phyloP scores from a whole-genome alignment of 2,113 vertebrate species.

The Poeciliopsis prolifica region DNA sequence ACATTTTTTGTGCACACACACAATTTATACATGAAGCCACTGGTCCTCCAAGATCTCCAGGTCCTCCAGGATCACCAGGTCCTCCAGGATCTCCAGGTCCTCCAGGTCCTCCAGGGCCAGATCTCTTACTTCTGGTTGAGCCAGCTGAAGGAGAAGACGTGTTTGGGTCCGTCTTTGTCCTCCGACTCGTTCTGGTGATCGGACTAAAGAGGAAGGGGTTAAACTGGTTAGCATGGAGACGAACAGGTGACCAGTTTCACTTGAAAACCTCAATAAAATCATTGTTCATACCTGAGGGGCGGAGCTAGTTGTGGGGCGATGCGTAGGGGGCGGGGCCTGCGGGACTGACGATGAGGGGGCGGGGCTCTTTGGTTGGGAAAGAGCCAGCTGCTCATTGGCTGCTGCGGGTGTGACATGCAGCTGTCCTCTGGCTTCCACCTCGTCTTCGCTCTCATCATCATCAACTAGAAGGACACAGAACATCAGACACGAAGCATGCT shows the following conservation, averaged over 20 bases:
- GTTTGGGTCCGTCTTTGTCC: constrained; percentile 78
- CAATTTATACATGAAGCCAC: too few relatives aligned
- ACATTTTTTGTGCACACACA: too few relatives aligned
- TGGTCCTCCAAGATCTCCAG: too few relatives aligned
- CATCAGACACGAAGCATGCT: neutral
- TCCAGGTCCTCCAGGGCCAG: neutral
- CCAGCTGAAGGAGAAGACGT: constrained; percentile 98
- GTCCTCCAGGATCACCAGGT: too few relatives aligned
- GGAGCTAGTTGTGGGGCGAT: neutral
- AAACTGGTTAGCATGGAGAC: neutral
- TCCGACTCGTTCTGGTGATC: constrained; percentile 63
- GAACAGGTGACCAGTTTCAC: neutral
- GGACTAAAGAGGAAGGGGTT: constrained; percentile 53
- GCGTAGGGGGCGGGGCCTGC: neutral
- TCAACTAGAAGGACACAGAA: constrained; percentile 40
- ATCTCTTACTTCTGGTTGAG: constrained; percentile 86
- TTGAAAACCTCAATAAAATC: neutral
- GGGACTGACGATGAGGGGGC: neutral
- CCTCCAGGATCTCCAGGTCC: too few relatives aligned
- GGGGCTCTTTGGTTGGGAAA: neutral
- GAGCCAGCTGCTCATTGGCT: constrained; percentile 46
- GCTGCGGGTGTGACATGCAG: constrained; percentile 56
- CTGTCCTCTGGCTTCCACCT: constrained; percentile 62
- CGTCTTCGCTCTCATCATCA: constrained; percentile 70
- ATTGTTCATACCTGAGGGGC: constrained; percentile 41